Base-by-base conservation (phyloP, 92 coral and sea anemone genomes). In the Epizoanthus ramosus region DNA sequence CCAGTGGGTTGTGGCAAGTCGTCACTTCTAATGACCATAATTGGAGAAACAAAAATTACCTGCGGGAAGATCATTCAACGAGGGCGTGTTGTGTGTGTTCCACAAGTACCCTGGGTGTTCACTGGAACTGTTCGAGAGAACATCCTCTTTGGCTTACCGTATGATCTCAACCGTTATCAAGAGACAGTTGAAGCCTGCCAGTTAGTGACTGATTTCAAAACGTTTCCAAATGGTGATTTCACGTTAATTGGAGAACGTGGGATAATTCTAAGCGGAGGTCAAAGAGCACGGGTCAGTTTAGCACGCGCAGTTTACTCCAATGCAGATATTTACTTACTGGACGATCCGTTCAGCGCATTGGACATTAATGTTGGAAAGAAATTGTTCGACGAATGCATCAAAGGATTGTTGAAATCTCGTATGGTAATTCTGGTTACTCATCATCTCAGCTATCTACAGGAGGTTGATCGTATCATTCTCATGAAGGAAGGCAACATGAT, bases 241-340 rank as follows among this genome's bases (percentile, higher is more conserved):
- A 77, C 82, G 22, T 77, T 77, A 41, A 23, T 77, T 61, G 82
- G 82, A 39, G 82, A 77, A 63, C 71, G 70, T 77, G 82, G 82
- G 10, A 77, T 63, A 37, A 39, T 77, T 77, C 52, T 77, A 59
- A 77, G 82, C 14, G 82, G 82, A 17, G 82, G 82, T 21, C 82
- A 77, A 71, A n/a, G 71, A 23, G 82, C 82, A 77, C 82, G 82
- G 23, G 71, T 77, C 25, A 77, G 71, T 15, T 77, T 77, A 77
- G 82, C 82, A 13, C 82, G 82, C 5, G 71, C 70, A 21, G 70
- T 77, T 14, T 77, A 77, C 18, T 77, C 45, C 58, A 77, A 60
- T 59, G 82, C 82, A 19, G 82, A 77, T n/a, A 22, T 77, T 3
- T 77, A 77, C 12, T n/a, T 77, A 13, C 58, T 77, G 9, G 82